Conservation (phyloP, 2,113 vertebrate species). For the Oreotragus oreotragus region DNA sequence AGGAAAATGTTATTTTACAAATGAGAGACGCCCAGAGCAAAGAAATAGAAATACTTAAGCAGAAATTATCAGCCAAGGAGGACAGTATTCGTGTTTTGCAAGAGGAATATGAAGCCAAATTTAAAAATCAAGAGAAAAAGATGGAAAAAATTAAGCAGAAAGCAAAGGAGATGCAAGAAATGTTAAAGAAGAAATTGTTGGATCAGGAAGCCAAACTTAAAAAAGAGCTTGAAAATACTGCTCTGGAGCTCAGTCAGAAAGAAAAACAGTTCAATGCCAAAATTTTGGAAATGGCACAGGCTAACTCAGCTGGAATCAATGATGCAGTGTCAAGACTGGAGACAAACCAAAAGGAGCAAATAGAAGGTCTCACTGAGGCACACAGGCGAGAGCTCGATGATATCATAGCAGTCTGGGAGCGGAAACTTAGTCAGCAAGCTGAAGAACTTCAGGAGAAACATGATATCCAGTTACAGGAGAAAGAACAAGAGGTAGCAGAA, state of each 20-base stretch:
- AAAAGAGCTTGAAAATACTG: slow-evolving; percentile 89
- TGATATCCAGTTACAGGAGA: slow-evolving; percentile 83
- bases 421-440: slow-evolving; percentile 84
- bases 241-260: slow-evolving; percentile 87
- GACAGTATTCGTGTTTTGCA: slow-evolving; percentile 79
- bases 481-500: slow-evolving; percentile 84
- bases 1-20: slow-evolving; percentile 80
- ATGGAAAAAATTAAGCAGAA: slow-evolving; percentile 90
- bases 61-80: slow-evolving; percentile 82
- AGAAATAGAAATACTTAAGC: slow-evolving; percentile 83
- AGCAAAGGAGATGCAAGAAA: slow-evolving; percentile 91
- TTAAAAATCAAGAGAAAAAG: slow-evolving; percentile 89
- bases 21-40: slow-evolving; percentile 79
- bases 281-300: slow-evolving; percentile 89
- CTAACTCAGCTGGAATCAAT: slow-evolving; percentile 87
- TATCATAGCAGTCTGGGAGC: slow-evolving; percentile 80
- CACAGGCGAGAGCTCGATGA: slow-evolving; percentile 83
- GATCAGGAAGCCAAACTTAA: slow-evolving; percentile 91
- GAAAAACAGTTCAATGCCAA: slow-evolving; percentile 90
- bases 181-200: slow-evolving; percentile 88
- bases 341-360: slow-evolving; percentile 88
- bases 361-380: slow-evolving; percentile 81
- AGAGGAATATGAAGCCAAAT: slow-evolving; percentile 86
- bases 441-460: slow-evolving; percentile 88
- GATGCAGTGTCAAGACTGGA: slow-evolving; percentile 88